Base-by-base conservation (phyloP, 1,140 invertebrate genomes). In the Oreohelix idahoensis region DNA sequence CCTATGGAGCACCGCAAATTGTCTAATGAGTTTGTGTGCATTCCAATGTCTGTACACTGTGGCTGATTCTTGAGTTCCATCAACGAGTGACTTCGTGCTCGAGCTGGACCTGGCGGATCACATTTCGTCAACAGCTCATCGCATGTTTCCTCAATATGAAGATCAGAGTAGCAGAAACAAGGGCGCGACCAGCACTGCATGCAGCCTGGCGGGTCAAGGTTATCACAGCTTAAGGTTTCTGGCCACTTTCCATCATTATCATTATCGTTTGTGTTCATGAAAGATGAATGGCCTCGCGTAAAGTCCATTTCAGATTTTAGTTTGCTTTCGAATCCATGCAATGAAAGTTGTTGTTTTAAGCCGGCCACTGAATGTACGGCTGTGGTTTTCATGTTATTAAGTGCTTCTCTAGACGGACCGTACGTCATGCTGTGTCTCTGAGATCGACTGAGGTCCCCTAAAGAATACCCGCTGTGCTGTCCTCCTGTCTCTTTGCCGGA, bases 141-240 rank as follows among this genome's bases (percentile, higher is more conserved):
- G 79, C 69, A 58, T 20, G 69, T 69, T 35, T 81, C 79, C 36
- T 81, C 66, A 32, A 81, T 81, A 69, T 73, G 69, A 10, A 81
- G 79, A 36, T 81, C 79, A 5, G 79, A 81, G 32, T 29, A 49
- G 35, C 51, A 81, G 23, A 69, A 81, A 42, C 79, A 81, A 23
- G 79, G 73, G 32, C 45, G 20, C 1, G 39, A 51, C 15, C 11
- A 53, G 8, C 66, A 81, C 11, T 49, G 79, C 49, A 32, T 69
- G 45, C 26, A 73, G 69, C 38, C 38, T 81, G 42, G 69, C 42
- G 42, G 26, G 42, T 45, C 42, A 45, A 8, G 42, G 42, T 5
- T 45, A 45, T 45, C 42, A 45, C 42, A 8, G 42, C 5, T 15
- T 45, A 15, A 58, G 51, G 23, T 4, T 58, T 58, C 2, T 58